Base-by-base conservation (phyloP, 2,888 invertebrate species). In the Chrysolina oricalcia region DNA sequence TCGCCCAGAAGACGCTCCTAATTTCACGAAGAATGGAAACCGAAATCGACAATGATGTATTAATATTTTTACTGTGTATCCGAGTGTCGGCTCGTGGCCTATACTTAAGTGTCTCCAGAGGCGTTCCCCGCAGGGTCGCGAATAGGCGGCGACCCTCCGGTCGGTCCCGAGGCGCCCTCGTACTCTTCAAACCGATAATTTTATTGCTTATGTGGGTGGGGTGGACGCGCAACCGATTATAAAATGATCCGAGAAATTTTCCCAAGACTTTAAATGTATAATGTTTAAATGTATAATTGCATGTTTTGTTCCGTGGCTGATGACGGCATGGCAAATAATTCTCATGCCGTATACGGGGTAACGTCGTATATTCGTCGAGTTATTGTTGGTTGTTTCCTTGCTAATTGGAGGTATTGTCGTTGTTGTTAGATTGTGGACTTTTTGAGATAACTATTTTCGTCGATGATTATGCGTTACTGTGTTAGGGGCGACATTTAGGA, bases 91-190 rank as follows among this genome's bases (percentile, higher is more conserved):
- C 84, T 82, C 83, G 83, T 77, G 85, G 84, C 82, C 87, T 88
- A 87, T 88, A 87, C 86, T 87, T 87, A 87, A 82, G 84, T 85
- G 86, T 86, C 87, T 86, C 87, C 86, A 86, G 85, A 87, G 86
- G 87, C 86, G 86, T 85, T 85, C 78, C 85, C 82, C 81, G 80
- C 82, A 86, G 87, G 87, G 86, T 83, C 85, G 84, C 85, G 86
- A 83, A 84, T 80, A 83, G 87, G 84, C 85, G 86, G 83, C 84
- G 85, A 84, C 86, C 86, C 84, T 85, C 85, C 83, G 83, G 83
- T 83, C 85, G 84, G 85, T 83, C 86, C 87, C 83, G 86, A 84
- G 87, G 87, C 86, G 85, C 85, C 85, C 86, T 83, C 84, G 81
- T 80, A 79, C 83, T 83, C 83, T 78, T 76, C 82, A 85, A 86